These are phyloP conservation scores for Stegostoma tigrinum DNA, from an alignment of 2,113 vertebrate species.

Conservation along the genomic window DNA sequence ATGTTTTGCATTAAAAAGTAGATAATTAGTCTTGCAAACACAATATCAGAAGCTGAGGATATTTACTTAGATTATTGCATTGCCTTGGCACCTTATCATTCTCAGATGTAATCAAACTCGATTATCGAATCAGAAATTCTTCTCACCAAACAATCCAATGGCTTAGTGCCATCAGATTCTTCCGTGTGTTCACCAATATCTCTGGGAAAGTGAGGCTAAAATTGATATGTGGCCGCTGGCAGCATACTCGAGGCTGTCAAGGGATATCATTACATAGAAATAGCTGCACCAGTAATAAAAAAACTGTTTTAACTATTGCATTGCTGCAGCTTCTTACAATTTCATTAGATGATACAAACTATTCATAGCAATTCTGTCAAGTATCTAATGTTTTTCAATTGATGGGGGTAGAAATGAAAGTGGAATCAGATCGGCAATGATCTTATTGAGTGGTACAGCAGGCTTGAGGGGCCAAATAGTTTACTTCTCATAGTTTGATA, in stretches of 20 bases:
- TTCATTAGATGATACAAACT: background rate
- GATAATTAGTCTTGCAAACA: background rate
- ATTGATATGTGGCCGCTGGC: background rate
- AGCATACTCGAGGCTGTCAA: background rate
- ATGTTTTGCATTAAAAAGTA: background rate
- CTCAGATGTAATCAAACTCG: background rate
- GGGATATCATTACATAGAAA: background rate
- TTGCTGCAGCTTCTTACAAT: background rate
- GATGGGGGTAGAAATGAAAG: background rate
- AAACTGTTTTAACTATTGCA: background rate
- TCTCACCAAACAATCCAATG: conserved; percentile 9
- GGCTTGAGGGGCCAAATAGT: background rate
- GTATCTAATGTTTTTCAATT: too few relatives aligned
- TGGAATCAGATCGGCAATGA: background rate
- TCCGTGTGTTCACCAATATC: background rate
- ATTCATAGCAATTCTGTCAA: background rate
- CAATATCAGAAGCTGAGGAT: background rate
- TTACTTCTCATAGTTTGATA: background rate
- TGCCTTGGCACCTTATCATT: background rate
- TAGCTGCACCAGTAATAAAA: background rate
- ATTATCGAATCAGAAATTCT: background rate
- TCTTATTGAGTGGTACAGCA: background rate
- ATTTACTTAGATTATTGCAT: background rate
- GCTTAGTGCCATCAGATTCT: background rate
- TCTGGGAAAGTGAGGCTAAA: background rate